A percentile compares a stretch with the other conserved stretches of the same genome.
phyloP scores from a whole-genome alignment of 2,113 vertebrate genomes.

The Apistogramma diplotaenia region DNA sequence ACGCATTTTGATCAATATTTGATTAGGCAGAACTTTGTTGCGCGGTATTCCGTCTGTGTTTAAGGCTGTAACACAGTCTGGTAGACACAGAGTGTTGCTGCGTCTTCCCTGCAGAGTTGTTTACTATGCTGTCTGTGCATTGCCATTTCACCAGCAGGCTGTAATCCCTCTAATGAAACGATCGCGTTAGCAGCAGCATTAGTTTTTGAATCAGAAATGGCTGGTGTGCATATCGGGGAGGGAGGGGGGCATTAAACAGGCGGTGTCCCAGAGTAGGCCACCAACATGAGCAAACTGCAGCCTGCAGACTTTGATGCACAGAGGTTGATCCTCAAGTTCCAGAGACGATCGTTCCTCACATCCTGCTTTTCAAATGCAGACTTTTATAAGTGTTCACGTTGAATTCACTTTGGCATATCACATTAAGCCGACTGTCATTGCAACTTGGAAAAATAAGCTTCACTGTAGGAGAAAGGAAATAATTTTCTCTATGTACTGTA shows the following conservation, averaged over 20 bases:
- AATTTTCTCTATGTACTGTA: background rate
- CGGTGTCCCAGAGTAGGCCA: background rate
- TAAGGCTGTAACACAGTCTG: background rate
- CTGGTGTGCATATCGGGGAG: background rate
- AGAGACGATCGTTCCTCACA: conserved; percentile 1
- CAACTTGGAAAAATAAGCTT: too few species aligned
- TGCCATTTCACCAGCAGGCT: conserved; percentile 13
- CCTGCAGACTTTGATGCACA: background rate
- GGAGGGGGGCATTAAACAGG: conserved; percentile 3
- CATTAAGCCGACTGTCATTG: too few species aligned
- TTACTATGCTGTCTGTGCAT: conserved; percentile 18
- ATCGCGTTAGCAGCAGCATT: background rate
- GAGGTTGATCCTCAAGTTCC: background rate
- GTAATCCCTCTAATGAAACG: background rate
- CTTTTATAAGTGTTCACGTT: background rate
- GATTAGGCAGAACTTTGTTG: conserved; percentile 3
- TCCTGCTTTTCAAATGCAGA: background rate
- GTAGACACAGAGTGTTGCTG: background rate
- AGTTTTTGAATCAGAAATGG: conserved; percentile 11
- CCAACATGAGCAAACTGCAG: conserved; percentile 26
- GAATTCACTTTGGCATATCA: too few species aligned
- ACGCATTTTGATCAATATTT: background rate
- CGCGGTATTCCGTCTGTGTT: background rate
- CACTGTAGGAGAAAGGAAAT: background rate
- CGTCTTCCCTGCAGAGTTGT: conserved; percentile 34